These are phyloP conservation scores for Hirtodrosophila alboralis DNA, from an alignment of 2,888 invertebrate genomes.

Conservation along the genomic window DNA sequence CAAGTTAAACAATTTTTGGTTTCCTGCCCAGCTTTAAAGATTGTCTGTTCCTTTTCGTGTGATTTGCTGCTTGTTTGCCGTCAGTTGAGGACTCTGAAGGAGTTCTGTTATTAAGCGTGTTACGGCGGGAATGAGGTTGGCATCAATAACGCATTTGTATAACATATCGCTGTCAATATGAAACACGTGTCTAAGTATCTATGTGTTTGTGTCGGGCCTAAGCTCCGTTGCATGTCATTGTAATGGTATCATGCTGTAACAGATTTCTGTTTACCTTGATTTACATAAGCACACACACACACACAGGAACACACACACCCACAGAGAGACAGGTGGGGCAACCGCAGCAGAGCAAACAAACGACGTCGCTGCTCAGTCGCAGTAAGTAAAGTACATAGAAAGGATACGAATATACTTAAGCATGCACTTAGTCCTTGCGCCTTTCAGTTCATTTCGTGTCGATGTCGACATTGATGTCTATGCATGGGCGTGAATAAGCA, in stretches of 20 bases:
- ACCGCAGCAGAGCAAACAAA: conserved; percentile 58
- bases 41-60: conserved; percentile 20
- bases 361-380: conserved; percentile 59
- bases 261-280: conserved; percentile 79
- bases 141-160: conserved; percentile 77
- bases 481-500: conserved; percentile 70
- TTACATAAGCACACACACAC: conserved; percentile 62
- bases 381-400: conserved; percentile 42
- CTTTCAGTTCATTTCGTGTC: conserved; percentile 60
- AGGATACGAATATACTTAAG: conserved; percentile 69
- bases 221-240: conserved; percentile 63
- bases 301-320: conserved; percentile 1
- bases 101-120: conserved; percentile 15
- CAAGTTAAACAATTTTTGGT: conserved; percentile 28
- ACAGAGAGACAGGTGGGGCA: conserved; percentile 13
- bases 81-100: conserved; percentile 30
- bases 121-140: too few species aligned
- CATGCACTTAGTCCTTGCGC: conserved; percentile 78
- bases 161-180: conserved; percentile 71
- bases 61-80: conserved; percentile 35
- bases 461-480: conserved; percentile 67
- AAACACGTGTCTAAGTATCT: conserved; percentile 73
- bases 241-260: conserved; percentile 74
- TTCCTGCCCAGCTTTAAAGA: conserved; percentile 7
- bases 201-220: conserved; percentile 40